Base-by-base conservation (phyloP, 1,140 invertebrate genomes). In the Lethocerus indicus region DNA sequence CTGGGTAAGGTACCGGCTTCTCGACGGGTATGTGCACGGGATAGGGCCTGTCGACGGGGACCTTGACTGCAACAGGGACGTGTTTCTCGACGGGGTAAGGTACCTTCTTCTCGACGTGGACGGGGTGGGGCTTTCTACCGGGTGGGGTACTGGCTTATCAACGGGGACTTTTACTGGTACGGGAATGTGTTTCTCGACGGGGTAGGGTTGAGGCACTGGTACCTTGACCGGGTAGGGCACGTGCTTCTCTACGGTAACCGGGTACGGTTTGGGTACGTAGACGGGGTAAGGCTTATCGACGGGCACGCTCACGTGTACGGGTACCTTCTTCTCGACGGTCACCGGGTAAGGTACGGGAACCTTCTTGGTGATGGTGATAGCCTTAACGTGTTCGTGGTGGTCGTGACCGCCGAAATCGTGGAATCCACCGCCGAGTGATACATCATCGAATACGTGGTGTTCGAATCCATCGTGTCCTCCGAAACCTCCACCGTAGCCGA, bases 191-290 rank as follows among this genome's bases (percentile, higher is more conserved):
- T 78, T 79, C 56, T 71, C 64, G 2, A 79, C 76, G 40, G 76
- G 75, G 61, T 81, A 81, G 27, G 49, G 49, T 32, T 50, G 36
- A 28, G 66, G 67, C 53, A 81, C 73, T 60, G 73, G 70, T n/a
- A 51, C 44, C 41, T 47, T 47, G 2, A 56, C 54, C 54, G 75
- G 75, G 2, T 83, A 57, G 1, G 55, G 55, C 5, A 57, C 50
- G 21, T 48, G 39, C 23, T 57, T 57, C 24, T 83, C 81, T 66
- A 83, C 83, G 60, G 81, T 78, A 35, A 84, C 81, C 69, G 83
- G 79, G 63, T 79, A 83, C 1, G 81, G 81, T 25, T 46, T 51
- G 23, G 42, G 27, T 13, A 55, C 54, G 37, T 47, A 46, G 1
- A 56, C 55, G 1, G 55, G 49, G 35, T 52, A 51, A 39, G 49